Evolutionary conservation across 1,140 invertebrate species (phyloP), one percentile per base, ranked within the genome.

Genomic region (Muscidifurax raptorellus): DNA sequence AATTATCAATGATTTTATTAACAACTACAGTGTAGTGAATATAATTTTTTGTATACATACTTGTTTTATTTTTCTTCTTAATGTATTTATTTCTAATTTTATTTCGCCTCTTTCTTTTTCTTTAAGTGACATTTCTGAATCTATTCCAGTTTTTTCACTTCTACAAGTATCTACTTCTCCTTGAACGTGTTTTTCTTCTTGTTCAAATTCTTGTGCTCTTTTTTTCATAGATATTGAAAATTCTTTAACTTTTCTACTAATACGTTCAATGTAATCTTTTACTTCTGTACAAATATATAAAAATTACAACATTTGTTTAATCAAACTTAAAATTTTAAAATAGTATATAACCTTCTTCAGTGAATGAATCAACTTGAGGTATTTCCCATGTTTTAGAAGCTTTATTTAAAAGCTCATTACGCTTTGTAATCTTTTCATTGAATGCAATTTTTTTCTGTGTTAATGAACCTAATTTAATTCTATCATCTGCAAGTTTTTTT

Each of bases 51-150:
- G 44, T 36, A 83, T 86, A 88, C 83, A 27, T 89, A 90, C 88
- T 88, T 89, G 36, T 75, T 84, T 85, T 84, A 90, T 92, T 83
- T 88, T 87, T 44, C 84, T 89, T 87, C 89, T 89, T 77, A 89
- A 88, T 84, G 82, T 85, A 85, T 90, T 86, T 90, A 93, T 93
- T 91, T 94, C 92, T 90, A 91, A 88, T 93, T 94, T 89, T 90
- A 93, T 89, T 90, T 93, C 36, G 92, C 91, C 18, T 95, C 88
- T 86, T 89, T 95, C 93, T 32, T 93, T 91, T 86, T 94, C 92
- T 81, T 94, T 93, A 0, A 94, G 79, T 67, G 88, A 90, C 25
- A 95, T 92, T 86, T 94, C 92, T 4, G 93, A 93, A 69, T 91
- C 91, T 13, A 92, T 85, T 80, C 90, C 92, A 0, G 92, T 91